These are phyloP conservation scores for Papilio protenor DNA, from an alignment of 2,888 invertebrate genomes.

Conservation along the genomic window DNA sequence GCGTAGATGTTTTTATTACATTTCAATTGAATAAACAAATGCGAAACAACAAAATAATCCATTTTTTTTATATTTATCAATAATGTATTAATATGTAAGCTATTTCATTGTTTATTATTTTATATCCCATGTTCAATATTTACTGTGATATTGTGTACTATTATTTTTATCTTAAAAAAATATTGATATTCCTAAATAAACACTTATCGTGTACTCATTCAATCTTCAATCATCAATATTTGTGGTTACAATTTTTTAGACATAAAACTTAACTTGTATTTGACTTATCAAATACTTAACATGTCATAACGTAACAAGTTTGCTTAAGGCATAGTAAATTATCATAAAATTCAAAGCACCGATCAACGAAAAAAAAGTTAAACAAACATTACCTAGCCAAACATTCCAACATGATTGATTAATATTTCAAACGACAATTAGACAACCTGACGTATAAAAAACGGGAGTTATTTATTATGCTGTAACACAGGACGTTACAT, in stretches of 20 bases:
- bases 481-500: background rate
- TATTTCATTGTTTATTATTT: background rate
- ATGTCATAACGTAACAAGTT: background rate
- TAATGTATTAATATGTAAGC: too few species aligned
- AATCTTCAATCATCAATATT: background rate
- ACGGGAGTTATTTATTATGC: background rate
- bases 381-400: constrained; percentile 4
- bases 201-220: too few species aligned
- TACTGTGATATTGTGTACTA: too few species aligned
- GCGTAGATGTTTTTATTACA: too few species aligned
- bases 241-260: background rate
- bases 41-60: too few species aligned
- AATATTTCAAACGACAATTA: background rate
- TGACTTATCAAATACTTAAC: background rate
- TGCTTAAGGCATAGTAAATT: background rate
- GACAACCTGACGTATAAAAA: background rate
- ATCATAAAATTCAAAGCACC: background rate
- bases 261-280: background rate
- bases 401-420: background rate
- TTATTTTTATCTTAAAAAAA: too few species aligned
- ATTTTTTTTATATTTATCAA: too few species aligned
- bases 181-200: too few species aligned
- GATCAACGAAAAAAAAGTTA: background rate
- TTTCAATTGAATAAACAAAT: too few species aligned
- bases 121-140: background rate